Conservation (phyloP, 2,797 vertebrate species). For the Spheniscus humboldti region DNA sequence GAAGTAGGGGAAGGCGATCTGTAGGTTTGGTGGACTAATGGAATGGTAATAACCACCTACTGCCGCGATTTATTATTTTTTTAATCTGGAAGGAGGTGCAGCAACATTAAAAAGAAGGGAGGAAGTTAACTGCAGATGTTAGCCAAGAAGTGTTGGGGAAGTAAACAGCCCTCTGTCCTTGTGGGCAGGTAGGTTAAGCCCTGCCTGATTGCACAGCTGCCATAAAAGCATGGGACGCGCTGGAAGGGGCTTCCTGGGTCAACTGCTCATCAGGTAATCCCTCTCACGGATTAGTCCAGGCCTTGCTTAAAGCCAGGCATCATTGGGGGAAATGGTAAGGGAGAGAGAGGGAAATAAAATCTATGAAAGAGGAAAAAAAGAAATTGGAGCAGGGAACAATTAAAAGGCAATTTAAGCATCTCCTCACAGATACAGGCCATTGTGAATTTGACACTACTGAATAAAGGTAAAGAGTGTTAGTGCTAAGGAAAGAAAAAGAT, state of each 20-base stretch:
- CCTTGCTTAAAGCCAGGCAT: neutral
- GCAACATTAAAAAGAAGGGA: neutral
- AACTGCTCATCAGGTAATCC: neutral
- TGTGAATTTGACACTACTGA: neutral
- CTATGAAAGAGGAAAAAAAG: neutral
- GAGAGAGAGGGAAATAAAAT: neutral
- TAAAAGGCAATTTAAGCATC: neutral
- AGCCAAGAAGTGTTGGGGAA: neutral
- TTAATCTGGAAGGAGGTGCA: neutral
- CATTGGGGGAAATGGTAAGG: neutral
- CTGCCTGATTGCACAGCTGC: neutral
- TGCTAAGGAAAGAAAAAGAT: neutral
- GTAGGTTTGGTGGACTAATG: neutral
- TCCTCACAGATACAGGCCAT: neutral
- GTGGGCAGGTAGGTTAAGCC: neutral
- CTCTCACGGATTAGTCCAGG: neutral
- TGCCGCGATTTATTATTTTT: neutral
- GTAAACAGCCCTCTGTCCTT: neutral
- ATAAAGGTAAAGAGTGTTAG: neutral
- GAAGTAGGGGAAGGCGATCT: neutral
- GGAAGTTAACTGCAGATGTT: neutral
- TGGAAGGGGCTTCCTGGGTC: neutral
- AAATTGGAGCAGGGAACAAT: neutral
- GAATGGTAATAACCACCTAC: neutral
- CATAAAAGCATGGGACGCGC: accelerated